Percentiles rank a stretch among this genome's conserved stretches.
phyloP scores from a whole-genome alignment of 2,113 vertebrate genomes.

The Channa argus region DNA sequence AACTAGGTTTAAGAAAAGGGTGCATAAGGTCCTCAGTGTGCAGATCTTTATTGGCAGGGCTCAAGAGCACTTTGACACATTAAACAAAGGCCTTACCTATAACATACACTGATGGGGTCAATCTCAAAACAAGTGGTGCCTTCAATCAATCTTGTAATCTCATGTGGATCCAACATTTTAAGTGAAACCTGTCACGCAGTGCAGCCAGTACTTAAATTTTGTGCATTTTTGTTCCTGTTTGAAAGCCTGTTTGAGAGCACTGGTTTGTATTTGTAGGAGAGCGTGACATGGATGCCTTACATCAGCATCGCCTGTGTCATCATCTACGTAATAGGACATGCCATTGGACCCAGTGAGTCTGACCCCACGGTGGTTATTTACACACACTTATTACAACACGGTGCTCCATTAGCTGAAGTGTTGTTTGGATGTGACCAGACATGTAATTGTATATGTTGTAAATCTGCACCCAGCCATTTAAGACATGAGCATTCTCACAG shows the following conservation, averaged over 20 bases:
- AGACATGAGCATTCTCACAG: slow-evolving; percentile 16
- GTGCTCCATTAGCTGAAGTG: slow-evolving; percentile 63
- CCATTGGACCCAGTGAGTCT: slow-evolving; percentile 92
- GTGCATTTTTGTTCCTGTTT: slow-evolving; percentile 1
- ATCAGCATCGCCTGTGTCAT: slow-evolving; percentile 90
- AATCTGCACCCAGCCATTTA: slow-evolving; percentile 21
- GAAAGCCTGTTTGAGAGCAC: slow-evolving; percentile 1
- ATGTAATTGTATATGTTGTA: slow-evolving; percentile 50
- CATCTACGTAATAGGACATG: slow-evolving; percentile 90
- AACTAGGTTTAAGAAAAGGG: no score
- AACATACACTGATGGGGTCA: no score
- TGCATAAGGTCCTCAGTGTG: no score
- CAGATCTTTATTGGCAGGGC: no score
- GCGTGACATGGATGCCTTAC: slow-evolving; percentile 88
- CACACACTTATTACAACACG: slow-evolving; percentile 49
- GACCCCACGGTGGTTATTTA: slow-evolving; percentile 35
- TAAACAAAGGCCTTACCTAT: no score
- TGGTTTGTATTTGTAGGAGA: slow-evolving; percentile 72
- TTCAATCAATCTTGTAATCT: slow-evolving; percentile 21
- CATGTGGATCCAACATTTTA: slow-evolving; percentile 8
- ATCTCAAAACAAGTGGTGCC: rapidly evolving
- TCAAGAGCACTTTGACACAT: no score
- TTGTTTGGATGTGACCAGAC: slow-evolving; percentile 66
- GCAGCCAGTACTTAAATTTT: not conserved
- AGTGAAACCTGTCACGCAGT: not conserved